Evolutionary conservation across 2,797 vertebrate genomes (phyloP), one percentile per base, ranked within the genome.

Genomic region (Sebastes cheni): DNA sequence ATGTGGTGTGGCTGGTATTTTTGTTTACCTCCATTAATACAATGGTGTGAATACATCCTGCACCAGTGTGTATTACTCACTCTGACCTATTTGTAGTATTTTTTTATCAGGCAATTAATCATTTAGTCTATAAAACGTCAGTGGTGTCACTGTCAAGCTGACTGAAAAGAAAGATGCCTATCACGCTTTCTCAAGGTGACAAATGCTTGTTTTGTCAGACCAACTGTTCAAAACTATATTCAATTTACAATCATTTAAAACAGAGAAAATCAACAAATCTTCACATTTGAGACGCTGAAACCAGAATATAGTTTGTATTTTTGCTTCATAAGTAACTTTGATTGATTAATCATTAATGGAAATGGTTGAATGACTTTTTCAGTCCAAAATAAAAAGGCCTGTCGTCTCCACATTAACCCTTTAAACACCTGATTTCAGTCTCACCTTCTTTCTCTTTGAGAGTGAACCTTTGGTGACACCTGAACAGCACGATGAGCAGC

Each of bases 401-500:
- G 36, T 39, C 36, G 5, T 39, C 36, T 39, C 4, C 36, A 39
- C 36, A 13, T 13, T 5, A 39, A 39, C 36, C 4, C 36, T 39
- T 39, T 13, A 39, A 13, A 39, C 4, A 39, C 34, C 30, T 4
- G 30, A 6, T 1, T 2, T 60, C 58, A 11, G 46, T 8, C 91
- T 89, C 73, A 93, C 94, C 85, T 5, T 82, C 88, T 16, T 14
- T 39, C 5, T 72, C 1, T 5, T 80, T 29, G 65, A 68, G 25
- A 8, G 79, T 95, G 75, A 92, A 83, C 80, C 86, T 91, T 46
- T 92, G 81, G 42, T 93, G 81, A 58, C 92, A 91, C 52, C 81
- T 80, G 72, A 96, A 97, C 72, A 92, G 0, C 42, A 91, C 14
- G 25, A 96, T 79, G 8, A 97, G 80, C 27, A 95, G 5, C 13